phyloP scores from a whole-genome alignment of 1,140 invertebrate genomes.

The Atta cephalotes region DNA sequence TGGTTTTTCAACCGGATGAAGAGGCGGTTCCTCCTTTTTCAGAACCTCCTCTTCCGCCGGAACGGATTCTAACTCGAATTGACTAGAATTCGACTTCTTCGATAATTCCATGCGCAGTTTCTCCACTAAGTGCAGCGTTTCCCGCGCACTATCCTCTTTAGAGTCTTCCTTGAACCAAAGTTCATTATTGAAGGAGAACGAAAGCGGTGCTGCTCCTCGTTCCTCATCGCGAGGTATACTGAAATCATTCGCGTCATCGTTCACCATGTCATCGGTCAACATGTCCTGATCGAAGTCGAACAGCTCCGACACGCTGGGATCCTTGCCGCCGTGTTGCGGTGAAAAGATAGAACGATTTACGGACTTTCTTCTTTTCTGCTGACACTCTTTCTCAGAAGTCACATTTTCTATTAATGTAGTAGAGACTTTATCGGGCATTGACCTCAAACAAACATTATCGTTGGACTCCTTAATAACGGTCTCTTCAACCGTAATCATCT shows the following conservation, averaged over 20 bases:
- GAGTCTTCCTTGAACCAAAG: constrained; percentile 92
- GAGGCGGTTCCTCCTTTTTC: constrained; percentile 70
- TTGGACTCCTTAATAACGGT: constrained; percentile 54
- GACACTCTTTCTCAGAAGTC: constrained; percentile 74
- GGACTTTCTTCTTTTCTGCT: constrained; percentile 80
- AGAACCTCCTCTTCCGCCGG: constrained; percentile 77
- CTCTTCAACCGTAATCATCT: constrained; percentile 13
- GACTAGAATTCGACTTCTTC: constrained; percentile 88
- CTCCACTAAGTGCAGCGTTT: constrained; percentile 92
- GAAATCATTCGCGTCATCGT: constrained; percentile 87
- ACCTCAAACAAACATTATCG: constrained; percentile 71
- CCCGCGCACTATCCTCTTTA: constrained; percentile 91
- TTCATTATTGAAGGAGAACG: constrained; percentile 89
- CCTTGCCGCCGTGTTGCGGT: constrained; percentile 88
- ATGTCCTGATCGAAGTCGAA: constrained; percentile 91
- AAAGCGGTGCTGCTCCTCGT: constrained; percentile 87
- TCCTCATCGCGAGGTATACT: constrained; percentile 88
- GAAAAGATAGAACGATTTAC: constrained; percentile 90
- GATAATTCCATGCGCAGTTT: constrained; percentile 90
- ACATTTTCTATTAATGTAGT: constrained; percentile 57
- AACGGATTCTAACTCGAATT: constrained; percentile 82
- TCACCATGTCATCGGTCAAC: constrained; percentile 87
- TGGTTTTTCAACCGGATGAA: constrained; percentile 64
- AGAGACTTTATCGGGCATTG: constrained; percentile 72
- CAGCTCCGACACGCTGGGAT: constrained; percentile 87